Evolutionary conservation across 2,888 invertebrate genomes (phyloP).

Genomic region (Tetragonula carbonaria): DNA sequence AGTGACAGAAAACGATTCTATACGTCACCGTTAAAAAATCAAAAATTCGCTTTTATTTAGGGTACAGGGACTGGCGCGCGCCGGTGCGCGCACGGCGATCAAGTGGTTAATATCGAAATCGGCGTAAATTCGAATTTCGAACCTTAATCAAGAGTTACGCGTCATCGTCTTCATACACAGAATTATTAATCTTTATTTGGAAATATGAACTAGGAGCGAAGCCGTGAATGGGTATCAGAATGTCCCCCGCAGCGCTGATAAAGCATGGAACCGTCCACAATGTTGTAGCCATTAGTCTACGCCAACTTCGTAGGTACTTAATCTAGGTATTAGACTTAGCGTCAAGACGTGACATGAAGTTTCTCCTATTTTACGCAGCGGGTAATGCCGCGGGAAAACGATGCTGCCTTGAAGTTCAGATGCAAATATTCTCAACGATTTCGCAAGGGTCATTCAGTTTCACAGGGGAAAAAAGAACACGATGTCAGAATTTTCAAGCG

Average conservation of each 20-base stretch:
- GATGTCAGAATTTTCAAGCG: neutral
- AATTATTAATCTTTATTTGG: slow-evolving; percentile 56
- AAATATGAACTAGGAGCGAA: slow-evolving; percentile 11
- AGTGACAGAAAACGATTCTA: too few species aligned
- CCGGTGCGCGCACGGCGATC: too few species aligned
- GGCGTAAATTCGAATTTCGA: neutral
- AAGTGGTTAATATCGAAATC: neutral
- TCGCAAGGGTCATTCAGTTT: neutral
- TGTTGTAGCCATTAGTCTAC: slow-evolving; percentile 58
- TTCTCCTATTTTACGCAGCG: slow-evolving; percentile 53
- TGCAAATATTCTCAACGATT: slow-evolving; percentile 10
- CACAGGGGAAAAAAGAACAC: neutral
- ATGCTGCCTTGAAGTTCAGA: neutral
- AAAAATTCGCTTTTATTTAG: too few species aligned
- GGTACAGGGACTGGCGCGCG: too few species aligned
- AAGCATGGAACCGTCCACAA: slow-evolving; percentile 63
- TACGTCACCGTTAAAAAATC: too few species aligned
- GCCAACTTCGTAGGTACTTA: slow-evolving; percentile 71
- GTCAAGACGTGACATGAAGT: slow-evolving; percentile 65
- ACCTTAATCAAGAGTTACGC: slow-evolving; percentile 22
- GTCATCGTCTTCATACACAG: neutral
- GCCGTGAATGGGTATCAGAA: slow-evolving; percentile 25
- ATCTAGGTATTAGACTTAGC: slow-evolving; percentile 74
- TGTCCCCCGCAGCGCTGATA: slow-evolving; percentile 63
- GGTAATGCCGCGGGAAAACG: slow-evolving; percentile 40